Evolutionary conservation across 2,888 invertebrate genomes (phyloP).

Genomic region (Byasa hedistus): DNA sequence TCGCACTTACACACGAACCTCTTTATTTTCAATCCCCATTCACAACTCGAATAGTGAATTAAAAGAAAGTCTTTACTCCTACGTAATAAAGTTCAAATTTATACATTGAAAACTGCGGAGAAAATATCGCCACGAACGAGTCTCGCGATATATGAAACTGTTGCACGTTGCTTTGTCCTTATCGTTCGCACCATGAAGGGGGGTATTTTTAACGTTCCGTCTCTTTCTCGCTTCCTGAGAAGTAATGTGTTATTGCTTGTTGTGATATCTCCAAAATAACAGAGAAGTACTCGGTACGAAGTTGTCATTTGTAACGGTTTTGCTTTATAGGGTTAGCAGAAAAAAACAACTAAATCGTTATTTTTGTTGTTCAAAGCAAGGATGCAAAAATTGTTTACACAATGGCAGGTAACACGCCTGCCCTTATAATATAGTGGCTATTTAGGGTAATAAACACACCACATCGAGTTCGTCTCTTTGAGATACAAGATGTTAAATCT

Average conservation of each 20-base stretch:
- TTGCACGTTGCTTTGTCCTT: slow-evolving; percentile 63
- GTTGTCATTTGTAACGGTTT: slow-evolving; percentile 81
- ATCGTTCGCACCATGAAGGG: slow-evolving; percentile 47
- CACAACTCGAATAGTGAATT: slow-evolving; percentile 46
- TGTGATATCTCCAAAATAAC: slow-evolving; percentile 81
- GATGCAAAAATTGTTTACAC: no score
- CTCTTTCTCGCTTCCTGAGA: slow-evolving; percentile 68
- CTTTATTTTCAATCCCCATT: slow-evolving; percentile 64
- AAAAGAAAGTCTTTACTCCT: slow-evolving; percentile 39
- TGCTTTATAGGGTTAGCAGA: slow-evolving; percentile 57
- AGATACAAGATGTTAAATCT: no score
- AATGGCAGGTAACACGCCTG: no score
- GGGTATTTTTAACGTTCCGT: slow-evolving; percentile 63
- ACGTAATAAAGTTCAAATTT: slow-evolving; percentile 32
- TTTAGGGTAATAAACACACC: no score
- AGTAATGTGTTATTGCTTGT: slow-evolving; percentile 80
- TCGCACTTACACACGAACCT: slow-evolving; percentile 55
- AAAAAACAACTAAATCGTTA: slow-evolving; percentile 29
- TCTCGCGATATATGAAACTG: slow-evolving; percentile 63
- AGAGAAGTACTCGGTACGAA: slow-evolving; percentile 79
- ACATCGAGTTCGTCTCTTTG: no score
- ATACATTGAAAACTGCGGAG: slow-evolving; percentile 2
- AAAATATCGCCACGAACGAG: slow-evolving; percentile 44
- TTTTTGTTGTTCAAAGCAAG: not conserved
- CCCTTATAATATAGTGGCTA: no score